Percentiles rank a stretch among this genome's conserved stretches.
Evolutionary conservation across 2,797 vertebrate species (phyloP).

Genomic region (Nannoperca australis): DNA sequence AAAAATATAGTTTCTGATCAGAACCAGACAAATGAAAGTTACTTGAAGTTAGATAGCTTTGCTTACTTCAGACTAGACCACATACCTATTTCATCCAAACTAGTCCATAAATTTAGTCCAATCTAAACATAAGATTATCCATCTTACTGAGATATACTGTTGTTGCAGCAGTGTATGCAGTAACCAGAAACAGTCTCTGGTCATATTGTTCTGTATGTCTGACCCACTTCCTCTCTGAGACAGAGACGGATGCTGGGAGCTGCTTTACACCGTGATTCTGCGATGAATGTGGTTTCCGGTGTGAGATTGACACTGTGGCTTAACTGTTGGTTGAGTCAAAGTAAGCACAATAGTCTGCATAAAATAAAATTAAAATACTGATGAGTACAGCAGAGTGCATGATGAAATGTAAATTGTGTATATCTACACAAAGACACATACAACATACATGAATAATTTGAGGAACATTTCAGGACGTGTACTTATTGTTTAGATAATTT

Average conservation of each 20-base stretch:
- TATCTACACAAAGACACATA: background rate
- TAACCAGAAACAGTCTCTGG: slow-evolving; percentile 39
- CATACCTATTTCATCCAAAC: background rate
- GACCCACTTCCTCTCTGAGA: slow-evolving; percentile 65
- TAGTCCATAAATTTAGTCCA: background rate
- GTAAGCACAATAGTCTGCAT: background rate
- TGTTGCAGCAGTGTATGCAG: slow-evolving; percentile 4
- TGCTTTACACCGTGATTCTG: slow-evolving; percentile 71
- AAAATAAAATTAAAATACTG: too few species aligned
- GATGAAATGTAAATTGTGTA: background rate
- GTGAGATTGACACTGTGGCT: slow-evolving; percentile 61
- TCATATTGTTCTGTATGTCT: slow-evolving; percentile 60
- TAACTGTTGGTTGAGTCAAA: slow-evolving; percentile 19
- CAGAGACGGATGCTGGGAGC: slow-evolving; percentile 41
- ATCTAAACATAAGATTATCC: background rate
- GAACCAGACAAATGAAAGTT: background rate
- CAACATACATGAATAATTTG: background rate
- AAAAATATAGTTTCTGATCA: background rate
- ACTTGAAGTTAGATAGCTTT: background rate
- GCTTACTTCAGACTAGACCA: background rate
- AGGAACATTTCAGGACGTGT: background rate
- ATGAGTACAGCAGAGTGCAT: background rate
- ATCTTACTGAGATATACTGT: background rate
- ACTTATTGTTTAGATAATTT: background rate
- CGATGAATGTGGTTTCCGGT: slow-evolving; percentile 76